Evolutionary conservation across 2,113 vertebrate genomes (phyloP).

Genomic region (Coptodon bakossiorum): DNA sequence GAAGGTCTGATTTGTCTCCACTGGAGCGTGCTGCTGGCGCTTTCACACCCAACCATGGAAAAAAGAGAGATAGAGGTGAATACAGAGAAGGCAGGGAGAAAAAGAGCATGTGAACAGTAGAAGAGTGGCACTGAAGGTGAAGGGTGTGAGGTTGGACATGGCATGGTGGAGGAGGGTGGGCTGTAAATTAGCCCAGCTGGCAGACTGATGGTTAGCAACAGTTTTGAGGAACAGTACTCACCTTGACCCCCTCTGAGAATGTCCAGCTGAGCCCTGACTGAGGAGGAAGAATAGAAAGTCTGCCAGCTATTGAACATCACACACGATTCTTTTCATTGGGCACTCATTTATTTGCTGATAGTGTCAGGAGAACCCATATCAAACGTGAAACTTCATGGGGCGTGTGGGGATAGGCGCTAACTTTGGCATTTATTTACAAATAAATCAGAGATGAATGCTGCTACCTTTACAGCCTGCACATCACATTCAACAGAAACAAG

Average conservation of each 20-base stretch:
- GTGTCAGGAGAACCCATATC: neutral
- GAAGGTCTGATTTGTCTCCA: slow-evolving; percentile 67
- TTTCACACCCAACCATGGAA: slow-evolving; percentile 53
- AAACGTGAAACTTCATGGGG: neutral
- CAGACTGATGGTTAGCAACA: slow-evolving; percentile 53
- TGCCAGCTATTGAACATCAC: neutral
- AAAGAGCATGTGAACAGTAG: neutral
- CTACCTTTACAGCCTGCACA: neutral
- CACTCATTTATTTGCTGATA: neutral
- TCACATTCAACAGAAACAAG: neutral
- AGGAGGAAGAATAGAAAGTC: neutral
- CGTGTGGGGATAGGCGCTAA: neutral
- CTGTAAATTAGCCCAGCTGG: slow-evolving; percentile 64
- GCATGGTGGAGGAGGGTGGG: slow-evolving; percentile 16
- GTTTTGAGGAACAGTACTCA: slow-evolving; percentile 52
- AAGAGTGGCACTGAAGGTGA: neutral
- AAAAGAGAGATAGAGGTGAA: neutral
- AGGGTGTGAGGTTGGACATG: neutral
- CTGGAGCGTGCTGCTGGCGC: slow-evolving; percentile 64
- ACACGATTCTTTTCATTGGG: neutral
- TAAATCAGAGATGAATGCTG: neutral
- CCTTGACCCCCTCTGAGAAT: slow-evolving; percentile 60
- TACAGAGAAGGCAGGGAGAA: neutral
- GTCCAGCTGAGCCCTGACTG: slow-evolving; percentile 49
- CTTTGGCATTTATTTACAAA: neutral